Conservation (phyloP, 2,113 vertebrate genomes). For the Corvus cornix region DNA sequence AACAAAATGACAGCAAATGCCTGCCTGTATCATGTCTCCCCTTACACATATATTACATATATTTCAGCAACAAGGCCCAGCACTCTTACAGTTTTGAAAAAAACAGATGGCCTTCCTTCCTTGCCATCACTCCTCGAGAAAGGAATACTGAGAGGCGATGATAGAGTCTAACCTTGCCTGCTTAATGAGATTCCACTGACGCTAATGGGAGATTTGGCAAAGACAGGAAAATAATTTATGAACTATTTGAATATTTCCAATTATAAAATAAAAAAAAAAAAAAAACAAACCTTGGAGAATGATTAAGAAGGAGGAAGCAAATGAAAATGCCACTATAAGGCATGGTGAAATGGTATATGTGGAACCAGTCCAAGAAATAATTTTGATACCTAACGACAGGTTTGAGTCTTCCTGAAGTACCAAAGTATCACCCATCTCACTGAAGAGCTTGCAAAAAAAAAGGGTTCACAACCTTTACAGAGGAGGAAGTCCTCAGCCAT, state of each 20-base stretch:
- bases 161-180: neutral
- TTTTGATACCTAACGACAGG: neutral
- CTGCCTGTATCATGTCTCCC: constrained; percentile 17
- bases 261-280: neutral
- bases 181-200: neutral
- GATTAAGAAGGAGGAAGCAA: neutral
- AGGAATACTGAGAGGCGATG: neutral
- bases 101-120: neutral
- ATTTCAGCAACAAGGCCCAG: neutral
- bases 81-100: neutral
- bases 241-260: constrained; percentile 23
- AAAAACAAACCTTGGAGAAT: neutral
- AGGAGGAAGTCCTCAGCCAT: neutral
- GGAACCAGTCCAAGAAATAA: neutral
- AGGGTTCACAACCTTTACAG: neutral
- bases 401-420: neutral
- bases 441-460: neutral
- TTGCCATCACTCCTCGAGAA: neutral
- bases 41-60: neutral
- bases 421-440: neutral
- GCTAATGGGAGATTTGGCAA: constrained; percentile 48
- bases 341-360: neutral
- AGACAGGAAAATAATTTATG: constrained; percentile 7
- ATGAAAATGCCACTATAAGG: neutral
- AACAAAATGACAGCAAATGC: constrained; percentile 45